These are phyloP conservation scores for Ceyx erithaca DNA, from an alignment of 2,797 vertebrate species.

Conservation along the genomic window DNA sequence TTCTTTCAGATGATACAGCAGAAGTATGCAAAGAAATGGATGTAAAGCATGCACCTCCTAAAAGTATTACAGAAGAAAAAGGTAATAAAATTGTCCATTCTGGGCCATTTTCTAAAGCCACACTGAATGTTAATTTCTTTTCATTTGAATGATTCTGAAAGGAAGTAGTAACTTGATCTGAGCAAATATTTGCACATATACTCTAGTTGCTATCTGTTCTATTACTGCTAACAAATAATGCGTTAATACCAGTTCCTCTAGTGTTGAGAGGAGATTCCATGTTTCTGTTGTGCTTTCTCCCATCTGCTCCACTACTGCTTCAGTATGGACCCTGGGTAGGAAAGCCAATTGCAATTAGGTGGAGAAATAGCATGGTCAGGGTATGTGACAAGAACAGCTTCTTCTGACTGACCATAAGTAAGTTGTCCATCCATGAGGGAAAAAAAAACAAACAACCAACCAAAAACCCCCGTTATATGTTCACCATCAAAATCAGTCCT, in stretches of 20 bases:
- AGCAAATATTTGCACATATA: neutral
- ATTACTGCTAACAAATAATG: neutral
- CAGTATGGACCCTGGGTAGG: neutral
- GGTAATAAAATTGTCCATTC: constrained; percentile 40
- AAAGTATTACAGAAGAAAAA: constrained; percentile 50
- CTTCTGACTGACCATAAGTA: neutral
- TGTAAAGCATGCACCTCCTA: neutral
- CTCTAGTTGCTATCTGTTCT: neutral
- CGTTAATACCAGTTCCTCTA: neutral
- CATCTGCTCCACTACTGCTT: neutral
- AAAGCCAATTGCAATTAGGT: neutral
- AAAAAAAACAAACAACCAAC: neutral
- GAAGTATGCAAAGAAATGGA: constrained; percentile 26
- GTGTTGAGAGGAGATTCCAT: neutral
- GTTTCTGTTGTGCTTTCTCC: neutral
- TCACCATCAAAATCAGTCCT: neutral
- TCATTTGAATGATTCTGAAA: neutral
- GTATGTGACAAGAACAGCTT: neutral
- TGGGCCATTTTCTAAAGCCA: neutral
- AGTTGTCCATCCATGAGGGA: neutral
- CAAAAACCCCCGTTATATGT: neutral
- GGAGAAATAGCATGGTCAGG: accelerated
- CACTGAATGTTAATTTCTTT: neutral
- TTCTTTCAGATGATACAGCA: constrained; percentile 16
- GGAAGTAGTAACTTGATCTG: neutral